Evolutionary conservation across 2,113 vertebrate species (phyloP), one percentile per base, ranked within the genome.

Genomic region (Morone saxatilis): DNA sequence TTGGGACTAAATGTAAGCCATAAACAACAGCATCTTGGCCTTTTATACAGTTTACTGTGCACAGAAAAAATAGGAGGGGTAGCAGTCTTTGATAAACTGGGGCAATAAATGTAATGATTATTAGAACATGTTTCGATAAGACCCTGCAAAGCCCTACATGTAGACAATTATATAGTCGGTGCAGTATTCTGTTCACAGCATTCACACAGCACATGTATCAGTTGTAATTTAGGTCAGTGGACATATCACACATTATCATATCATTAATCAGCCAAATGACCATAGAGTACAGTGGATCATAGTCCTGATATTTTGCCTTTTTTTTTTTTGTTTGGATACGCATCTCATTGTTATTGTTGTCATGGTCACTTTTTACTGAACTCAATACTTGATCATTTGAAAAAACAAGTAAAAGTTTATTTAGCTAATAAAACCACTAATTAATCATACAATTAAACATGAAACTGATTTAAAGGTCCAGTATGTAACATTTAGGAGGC

Each of bases 31-130:
- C 54, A 65, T 69, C 13, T 22, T 4, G n/a, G 6, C 36, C 67
- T 92, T 92, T 89, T 93, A 94, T 94, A 87, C 20, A 47, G 3
- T 16, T 36, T 1, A 17, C 5, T 53, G 4, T 59, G 51, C 20
- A 13, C 4, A 5, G 16, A 63, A 57, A 54, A 56, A n/a, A 48
- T 60, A 76, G 77, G 79, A 36, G 66, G 48, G 6, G 51, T 12
- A 9, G 8, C 31, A 67, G 59, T 56, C 48, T 47, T 50, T 68
- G 40, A 53, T 66, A 53, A 31, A 70, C 40, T 11, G 1, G 4
- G 20, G 62, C 57, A 50, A 74, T 89, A 91, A 89, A 79, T 60
- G 6, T 59, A 25, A 74, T 74, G 69, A 81, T 80, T 63, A 84
- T 87, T 85, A 63, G 47, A 47, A 10, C 20, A 20, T 61, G 47